Base-by-base conservation (phyloP, 1,140 invertebrate genomes). In the Sipha flava region DNA sequence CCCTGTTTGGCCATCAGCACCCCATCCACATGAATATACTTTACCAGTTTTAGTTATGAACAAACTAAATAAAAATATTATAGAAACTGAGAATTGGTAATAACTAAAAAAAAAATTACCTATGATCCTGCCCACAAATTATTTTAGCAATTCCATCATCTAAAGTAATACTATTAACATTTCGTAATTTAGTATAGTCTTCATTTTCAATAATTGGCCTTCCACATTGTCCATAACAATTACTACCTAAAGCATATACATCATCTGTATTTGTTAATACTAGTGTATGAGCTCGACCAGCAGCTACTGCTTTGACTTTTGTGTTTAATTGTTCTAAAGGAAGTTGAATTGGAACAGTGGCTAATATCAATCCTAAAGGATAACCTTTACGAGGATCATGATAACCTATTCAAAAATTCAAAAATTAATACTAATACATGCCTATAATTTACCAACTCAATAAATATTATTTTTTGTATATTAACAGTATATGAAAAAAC, bases 1-100 rank as follows among this genome's bases (percentile, higher is more conserved):
- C 57, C 96, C 96, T 1, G 95, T 96, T 88, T 98, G 97, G 3
- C 97, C 97, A 88, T 98, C 96, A 2, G 95, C 92, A 29, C 96
- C 93, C 91, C 95, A 95, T 1, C 97, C 97, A 88, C 95, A 98
- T 16, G 92, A 89, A 84, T 91, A 97, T 3, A 98, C 91, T 83
- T 90, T 87, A 29, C 96, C 96, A 57, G 88, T 86, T 84, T 92
- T 89, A 81, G 92, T 94, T 45, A 98, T 84, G 81, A 97, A 90
- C 82, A 97, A 87, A 82, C 94, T 94, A 85, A 86, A 90, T 86
- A 80, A 82, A 81, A 80, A 82, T 81, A 31, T 21, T 80, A 68
- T 18, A 10, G 16, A 45, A 18, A 70, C 7, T 29, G 10, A 59
- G 5, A 29, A 47, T 70, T n/a, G 29, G 0, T 59, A 64, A 10